Conservation (phyloP, 2,113 vertebrate species). For the Poeciliopsis retropinna region DNA sequence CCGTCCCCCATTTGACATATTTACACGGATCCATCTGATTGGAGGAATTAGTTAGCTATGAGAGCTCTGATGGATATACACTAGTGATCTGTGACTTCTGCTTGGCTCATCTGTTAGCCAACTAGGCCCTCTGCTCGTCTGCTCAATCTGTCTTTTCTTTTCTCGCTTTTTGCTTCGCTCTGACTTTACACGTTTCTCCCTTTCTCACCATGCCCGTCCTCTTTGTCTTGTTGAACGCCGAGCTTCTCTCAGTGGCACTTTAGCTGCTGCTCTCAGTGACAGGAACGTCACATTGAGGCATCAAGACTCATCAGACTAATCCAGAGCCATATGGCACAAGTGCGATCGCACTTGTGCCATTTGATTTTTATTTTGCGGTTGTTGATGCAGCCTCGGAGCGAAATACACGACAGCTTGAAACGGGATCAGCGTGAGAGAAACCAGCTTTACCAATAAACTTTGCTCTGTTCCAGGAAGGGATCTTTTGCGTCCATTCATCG, state of each 20-base stretch:
- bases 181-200: constrained; percentile 26
- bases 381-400: not conserved
- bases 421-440: constrained; percentile 7
- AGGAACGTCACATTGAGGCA: constrained; percentile 12
- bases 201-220: constrained; percentile 7
- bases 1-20: constrained; percentile 98
- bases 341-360: constrained; percentile 19
- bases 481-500: not conserved
- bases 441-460: not conserved
- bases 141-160: constrained; percentile 60
- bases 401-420: constrained; percentile 20
- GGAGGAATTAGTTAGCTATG: constrained; percentile 99
- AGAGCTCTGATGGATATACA: constrained; percentile 99
- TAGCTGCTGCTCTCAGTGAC: constrained; percentile 16
- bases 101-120: constrained; percentile 77
- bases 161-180: constrained; percentile 78
- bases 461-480: too few relatives aligned
- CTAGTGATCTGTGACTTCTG: constrained; percentile 97
- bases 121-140: constrained; percentile 68
- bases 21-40: constrained; percentile 99
- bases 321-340: constrained; percentile 2
- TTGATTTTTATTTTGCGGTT: constrained; percentile 14
- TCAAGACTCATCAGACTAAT: constrained; percentile 18
- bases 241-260: constrained; percentile 26
- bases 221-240: constrained; percentile 26